Evolutionary conservation across 2,797 vertebrate genomes (phyloP), one percentile per base, ranked within the genome.

Genomic region (Eulemur coronatus): DNA sequence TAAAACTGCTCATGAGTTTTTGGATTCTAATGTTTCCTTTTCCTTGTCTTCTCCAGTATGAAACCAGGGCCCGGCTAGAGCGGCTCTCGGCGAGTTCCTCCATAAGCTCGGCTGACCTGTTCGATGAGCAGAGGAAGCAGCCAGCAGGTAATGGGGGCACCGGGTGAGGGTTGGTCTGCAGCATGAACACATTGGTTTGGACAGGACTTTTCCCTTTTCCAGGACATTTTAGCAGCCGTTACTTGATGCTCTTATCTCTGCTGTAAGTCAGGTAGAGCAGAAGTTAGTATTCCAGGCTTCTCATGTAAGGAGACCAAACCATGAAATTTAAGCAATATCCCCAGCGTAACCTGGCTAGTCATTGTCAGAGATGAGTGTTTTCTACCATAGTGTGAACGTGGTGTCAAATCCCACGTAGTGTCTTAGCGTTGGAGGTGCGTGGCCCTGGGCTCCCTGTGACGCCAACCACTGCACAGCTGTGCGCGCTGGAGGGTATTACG

Each of bases 71-170:
- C 6, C 98, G 99, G 55, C 99, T 99, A 97, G 99, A 99, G 92
- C 98, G 99, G 72, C 98, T 99, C 48, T 98, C 99, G 2, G 99
- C 99, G 33, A 99, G 98, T 57, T 98, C 99, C 0, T 97, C 99
- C 12, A 99, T 99, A 95, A 99, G 99, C 95, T 99, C 99, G 2
- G 99, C 99, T 0, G 99, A 99, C 86, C 98, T 99, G 92, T 99
- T 99, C 48, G 99, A 99, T 1, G 99, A 99, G 43, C 99, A 99
- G 97, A 99, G 99, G 98, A 99, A 99, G 95, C 99, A 99, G 84
- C 3, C 98, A 0, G 22, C 98, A 72, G 99, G 99, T 99, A 98
- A 91, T 18, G 7, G 10, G 0, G 7, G 22, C 89, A 12, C 59
- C 7, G 20, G 65, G 24, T 0, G 2, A 41, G 38, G 59, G 50